Conservation (phyloP, 2,888 invertebrate genomes). For the Heliconius cydno region DNA sequence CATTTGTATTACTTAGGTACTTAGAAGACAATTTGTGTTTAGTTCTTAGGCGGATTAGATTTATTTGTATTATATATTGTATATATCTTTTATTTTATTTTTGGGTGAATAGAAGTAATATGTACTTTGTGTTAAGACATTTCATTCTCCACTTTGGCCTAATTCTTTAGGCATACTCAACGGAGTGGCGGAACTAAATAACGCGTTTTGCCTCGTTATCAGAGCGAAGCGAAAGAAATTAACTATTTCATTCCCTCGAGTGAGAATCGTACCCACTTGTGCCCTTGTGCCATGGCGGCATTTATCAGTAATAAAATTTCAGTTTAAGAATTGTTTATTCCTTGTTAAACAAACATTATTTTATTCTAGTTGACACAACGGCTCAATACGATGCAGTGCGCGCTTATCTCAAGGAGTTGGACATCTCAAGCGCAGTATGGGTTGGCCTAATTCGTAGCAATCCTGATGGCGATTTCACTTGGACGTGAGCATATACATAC, state of each 20-base stretch:
- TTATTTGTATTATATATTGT: neutral
- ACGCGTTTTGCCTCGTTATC: neutral
- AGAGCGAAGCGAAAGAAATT: too few species aligned
- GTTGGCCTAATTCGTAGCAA: conserved; percentile 89
- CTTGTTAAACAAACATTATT: neutral
- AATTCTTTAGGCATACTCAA: too few species aligned
- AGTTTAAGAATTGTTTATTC: too few species aligned
- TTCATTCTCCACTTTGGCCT: too few species aligned
- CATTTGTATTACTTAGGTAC: conserved; percentile 1
- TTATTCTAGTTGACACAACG: conserved; percentile 86
- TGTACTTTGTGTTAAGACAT: too few species aligned
- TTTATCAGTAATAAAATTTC: too few species aligned
- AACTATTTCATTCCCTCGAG: too few species aligned
- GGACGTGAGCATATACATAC: conserved; percentile 86
- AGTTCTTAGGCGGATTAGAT: neutral
- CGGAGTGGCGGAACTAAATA: neutral
- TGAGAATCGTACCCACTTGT: too few species aligned
- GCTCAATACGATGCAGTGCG: conserved; percentile 91
- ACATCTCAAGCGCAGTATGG: conserved; percentile 90
- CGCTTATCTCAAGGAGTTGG: conserved; percentile 89
- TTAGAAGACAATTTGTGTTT: neutral
- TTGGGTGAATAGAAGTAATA: too few species aligned
- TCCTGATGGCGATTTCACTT: conserved; percentile 88
- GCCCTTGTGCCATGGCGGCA: too few species aligned
- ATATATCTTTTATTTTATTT: too few species aligned